Conservation (phyloP, 1,140 invertebrate species). For the Thalassaphorura encarpata region DNA sequence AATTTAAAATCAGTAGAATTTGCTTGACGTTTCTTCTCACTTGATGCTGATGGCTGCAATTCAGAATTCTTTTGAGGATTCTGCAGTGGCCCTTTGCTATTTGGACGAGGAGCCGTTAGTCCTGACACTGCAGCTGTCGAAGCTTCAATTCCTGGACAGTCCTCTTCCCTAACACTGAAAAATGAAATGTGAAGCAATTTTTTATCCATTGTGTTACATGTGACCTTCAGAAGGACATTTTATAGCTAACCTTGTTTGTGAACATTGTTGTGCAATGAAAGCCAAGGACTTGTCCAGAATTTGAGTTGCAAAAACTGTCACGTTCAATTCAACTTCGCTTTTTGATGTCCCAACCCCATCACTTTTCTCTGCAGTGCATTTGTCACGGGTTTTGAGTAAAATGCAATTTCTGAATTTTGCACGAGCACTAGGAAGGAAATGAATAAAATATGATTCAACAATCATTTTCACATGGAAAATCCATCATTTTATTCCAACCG, state of each 20-base stretch:
- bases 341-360: neutral
- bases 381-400: slow-evolving; percentile 18
- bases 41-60: too few species aligned
- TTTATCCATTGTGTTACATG: neutral
- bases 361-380: slow-evolving; percentile 15
- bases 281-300: slow-evolving; percentile 24
- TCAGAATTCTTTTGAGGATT: too few species aligned
- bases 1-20: too few species aligned
- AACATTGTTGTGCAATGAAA: slow-evolving; percentile 19
- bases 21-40: too few species aligned
- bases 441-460: neutral
- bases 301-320: slow-evolving; percentile 17
- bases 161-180: neutral
- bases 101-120: too few species aligned
- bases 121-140: too few species aligned
- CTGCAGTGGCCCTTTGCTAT: too few species aligned
- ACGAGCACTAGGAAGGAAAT: slow-evolving; percentile 14
- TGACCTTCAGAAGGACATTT: too few species aligned
- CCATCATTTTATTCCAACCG: too few species aligned
- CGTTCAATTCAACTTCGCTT: slow-evolving; percentile 2
- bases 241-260: neutral
- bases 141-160: neutral
- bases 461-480: too few species aligned
- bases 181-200: neutral
- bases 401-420: slow-evolving; percentile 23